Evolutionary conservation across 2,113 vertebrate species (phyloP).

Genomic region (Diphyllodes magnificus): DNA sequence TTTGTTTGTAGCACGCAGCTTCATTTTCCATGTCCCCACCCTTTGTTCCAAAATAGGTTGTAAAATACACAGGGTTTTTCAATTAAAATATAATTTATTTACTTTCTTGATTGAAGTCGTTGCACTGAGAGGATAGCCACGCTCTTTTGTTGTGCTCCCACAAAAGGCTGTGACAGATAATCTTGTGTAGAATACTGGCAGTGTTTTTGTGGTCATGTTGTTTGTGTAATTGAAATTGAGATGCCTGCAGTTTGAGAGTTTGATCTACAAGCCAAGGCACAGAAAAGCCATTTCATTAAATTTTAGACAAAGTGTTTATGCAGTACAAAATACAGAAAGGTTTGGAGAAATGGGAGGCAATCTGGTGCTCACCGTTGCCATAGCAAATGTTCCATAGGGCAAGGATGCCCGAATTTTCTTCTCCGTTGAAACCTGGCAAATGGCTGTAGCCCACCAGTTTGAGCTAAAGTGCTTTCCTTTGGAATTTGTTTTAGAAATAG

Average conservation of each 20-base stretch:
- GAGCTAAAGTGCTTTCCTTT: background rate
- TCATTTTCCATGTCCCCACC: background rate
- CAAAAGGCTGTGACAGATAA: background rate
- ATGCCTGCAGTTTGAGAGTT: background rate
- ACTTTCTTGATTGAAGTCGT: background rate
- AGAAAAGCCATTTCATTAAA: background rate
- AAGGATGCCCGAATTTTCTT: background rate
- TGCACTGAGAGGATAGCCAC: background rate
- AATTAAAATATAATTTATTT: background rate
- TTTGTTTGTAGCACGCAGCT: background rate
- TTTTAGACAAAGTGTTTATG: background rate
- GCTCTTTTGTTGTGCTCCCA: background rate
- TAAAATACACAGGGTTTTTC: background rate
- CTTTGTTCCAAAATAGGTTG: conserved; percentile 3
- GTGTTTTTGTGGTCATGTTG: background rate
- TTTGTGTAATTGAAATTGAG: background rate
- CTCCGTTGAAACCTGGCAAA: background rate
- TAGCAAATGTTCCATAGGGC: background rate
- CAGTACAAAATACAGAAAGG: background rate
- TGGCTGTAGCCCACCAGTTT: background rate
- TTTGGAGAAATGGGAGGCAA: background rate
- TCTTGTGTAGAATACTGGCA: background rate
- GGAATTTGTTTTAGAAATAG: background rate
- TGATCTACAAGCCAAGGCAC: background rate
- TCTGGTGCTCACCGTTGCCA: background rate